Evolutionary conservation across 2,888 invertebrate genomes (phyloP), one percentile per base, ranked within the genome.

Genomic region (Drosophila peninsularis): DNA sequence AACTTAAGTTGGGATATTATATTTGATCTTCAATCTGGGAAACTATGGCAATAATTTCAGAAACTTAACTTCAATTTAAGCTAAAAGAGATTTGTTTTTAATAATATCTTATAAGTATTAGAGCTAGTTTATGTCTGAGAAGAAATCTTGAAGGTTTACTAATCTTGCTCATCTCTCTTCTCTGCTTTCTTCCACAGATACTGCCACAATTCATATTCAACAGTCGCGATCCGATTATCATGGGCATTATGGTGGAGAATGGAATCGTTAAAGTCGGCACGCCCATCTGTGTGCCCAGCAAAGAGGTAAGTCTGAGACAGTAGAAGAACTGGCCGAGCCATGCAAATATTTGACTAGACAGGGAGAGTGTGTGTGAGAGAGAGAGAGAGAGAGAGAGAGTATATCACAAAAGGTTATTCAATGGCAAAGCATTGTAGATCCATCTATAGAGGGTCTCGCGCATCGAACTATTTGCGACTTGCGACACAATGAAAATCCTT

Each of bases 191-290:
- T 45, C 10, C 90, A 17, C 93, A 95, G 94, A 94, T 96, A 80
- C 90, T 95, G 91, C 96, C 96, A 30, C 96, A 99, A 93, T 98
- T 96, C 93, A 95, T 99, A 90, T 99, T 99, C 95, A 99, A 99
- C 93, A 97, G 98, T 10, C 95, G 99, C 68, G 99, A 99, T 93
- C 99, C 99, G 10, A 99, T 99, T 92, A 98, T 99, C 24, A 95
- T 97, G 89, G 99, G 99, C 45, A 97, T 99, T 1, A 96, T 96
- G 93, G 95, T 99, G 0, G 99, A 99, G 91, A 98, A 97, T 27
- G 99, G 99, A 42, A 95, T 98, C 66, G 94, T 99, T 47, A 98
- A 97, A 92, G 97, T 98, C 88, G 99, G 99, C 62, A 99, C 99
- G 0, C 99, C 99, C 0, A 95, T 99, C 57, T 99, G 99, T 93